Conservation (phyloP, 2,797 vertebrate genomes). For the Clarias platycephalus region DNA sequence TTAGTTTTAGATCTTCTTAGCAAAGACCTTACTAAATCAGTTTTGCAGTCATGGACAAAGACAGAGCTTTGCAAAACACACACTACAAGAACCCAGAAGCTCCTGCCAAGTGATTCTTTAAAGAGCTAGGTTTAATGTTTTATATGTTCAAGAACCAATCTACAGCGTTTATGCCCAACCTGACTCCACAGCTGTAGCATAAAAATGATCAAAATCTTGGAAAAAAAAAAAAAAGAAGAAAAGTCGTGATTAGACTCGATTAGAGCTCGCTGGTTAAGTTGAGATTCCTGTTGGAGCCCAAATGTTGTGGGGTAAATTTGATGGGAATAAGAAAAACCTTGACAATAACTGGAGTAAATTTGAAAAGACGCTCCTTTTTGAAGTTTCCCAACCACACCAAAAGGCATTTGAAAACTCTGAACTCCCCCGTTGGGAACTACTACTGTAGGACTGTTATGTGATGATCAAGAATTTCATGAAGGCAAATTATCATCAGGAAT, state of each 20-base stretch:
- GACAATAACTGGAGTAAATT: not conserved
- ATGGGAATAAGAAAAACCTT: not conserved
- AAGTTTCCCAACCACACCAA: not conserved
- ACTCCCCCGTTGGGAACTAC: not conserved
- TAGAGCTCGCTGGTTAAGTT: not conserved
- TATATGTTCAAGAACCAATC: not conserved
- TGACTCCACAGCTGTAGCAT: not conserved
- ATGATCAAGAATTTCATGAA: not conserved
- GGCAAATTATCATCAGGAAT: not conserved
- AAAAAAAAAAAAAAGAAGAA: too few species aligned
- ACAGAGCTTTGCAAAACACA: not conserved
- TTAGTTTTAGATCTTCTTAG: not conserved
- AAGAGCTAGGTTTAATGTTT: not conserved
- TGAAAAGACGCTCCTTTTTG: not conserved
- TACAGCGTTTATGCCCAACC: not conserved
- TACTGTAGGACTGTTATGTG: not conserved
- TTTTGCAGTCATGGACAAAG: constrained; percentile 10
- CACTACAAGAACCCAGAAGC: not conserved
- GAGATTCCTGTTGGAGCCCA: not conserved
- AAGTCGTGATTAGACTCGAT: too few species aligned
- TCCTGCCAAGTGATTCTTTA: not conserved
- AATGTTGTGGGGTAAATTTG: not conserved
- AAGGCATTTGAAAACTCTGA: not conserved
- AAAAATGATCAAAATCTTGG: not conserved
- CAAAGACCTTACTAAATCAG: not conserved